These are phyloP conservation scores for Sinocyclocheilus anophthalmus DNA, from an alignment of 2,113 vertebrate genomes.

Conservation along the genomic window DNA sequence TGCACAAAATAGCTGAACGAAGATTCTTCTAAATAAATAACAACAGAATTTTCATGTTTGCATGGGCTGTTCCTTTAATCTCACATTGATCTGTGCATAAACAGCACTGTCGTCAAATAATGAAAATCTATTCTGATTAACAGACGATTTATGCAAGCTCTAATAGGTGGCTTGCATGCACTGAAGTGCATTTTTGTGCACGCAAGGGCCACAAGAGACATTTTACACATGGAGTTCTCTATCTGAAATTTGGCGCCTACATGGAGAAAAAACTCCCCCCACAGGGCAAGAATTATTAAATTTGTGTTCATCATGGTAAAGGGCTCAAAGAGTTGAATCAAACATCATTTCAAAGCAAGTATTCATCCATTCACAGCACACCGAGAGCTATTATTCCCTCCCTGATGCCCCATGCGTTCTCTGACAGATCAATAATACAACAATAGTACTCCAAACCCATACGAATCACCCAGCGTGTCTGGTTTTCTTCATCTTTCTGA, in stretches of 20 bases:
- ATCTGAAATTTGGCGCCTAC: neutral
- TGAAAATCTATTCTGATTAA: slow-evolving; percentile 16
- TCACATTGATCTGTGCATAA: neutral
- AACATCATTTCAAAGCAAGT: slow-evolving; percentile 40
- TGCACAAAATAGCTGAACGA: too few species aligned
- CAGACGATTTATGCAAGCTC: slow-evolving; percentile 26
- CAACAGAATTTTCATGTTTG: neutral
- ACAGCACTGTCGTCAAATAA: neutral
- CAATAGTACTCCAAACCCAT: slow-evolving; percentile 26
- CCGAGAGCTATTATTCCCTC: slow-evolving; percentile 29
- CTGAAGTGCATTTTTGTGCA: neutral
- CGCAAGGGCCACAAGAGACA: neutral
- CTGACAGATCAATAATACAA: slow-evolving; percentile 45
- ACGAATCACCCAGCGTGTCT: slow-evolving; percentile 2
- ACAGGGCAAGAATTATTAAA: slow-evolving; percentile 34
- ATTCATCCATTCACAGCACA: slow-evolving; percentile 33
- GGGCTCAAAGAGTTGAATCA: slow-evolving; percentile 27
- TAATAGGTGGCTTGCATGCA: neutral
- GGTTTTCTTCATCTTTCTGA: slow-evolving; percentile 11
- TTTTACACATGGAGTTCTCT: neutral
- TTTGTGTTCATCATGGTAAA: slow-evolving; percentile 11
- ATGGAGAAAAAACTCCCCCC: slow-evolving; percentile 26
- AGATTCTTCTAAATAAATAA: neutral
- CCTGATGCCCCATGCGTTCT: slow-evolving; percentile 8
- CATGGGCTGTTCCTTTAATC: neutral